Evolutionary conservation across 2,888 invertebrate species (phyloP).

Genomic region (Noctua pronuba): DNA sequence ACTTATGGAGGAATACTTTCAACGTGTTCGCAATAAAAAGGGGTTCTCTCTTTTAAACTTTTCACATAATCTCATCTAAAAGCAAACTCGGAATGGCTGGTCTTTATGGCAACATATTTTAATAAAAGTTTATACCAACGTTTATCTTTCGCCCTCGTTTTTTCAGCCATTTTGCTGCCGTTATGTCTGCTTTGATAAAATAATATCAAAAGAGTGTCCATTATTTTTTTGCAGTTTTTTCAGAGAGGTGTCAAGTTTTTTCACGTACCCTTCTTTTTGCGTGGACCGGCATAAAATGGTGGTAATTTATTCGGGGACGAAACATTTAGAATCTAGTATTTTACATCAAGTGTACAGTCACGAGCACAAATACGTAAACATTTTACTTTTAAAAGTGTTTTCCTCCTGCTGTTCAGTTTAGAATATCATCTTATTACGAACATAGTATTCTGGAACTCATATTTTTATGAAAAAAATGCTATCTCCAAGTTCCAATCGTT

Average conservation of each 20-base stretch:
- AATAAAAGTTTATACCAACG: slow-evolving; percentile 29
- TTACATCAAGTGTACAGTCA: neutral
- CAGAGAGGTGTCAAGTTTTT: neutral
- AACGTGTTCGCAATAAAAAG: slow-evolving; percentile 26
- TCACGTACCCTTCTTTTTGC: neutral
- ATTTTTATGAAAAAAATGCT: no score
- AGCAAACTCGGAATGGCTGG: slow-evolving; percentile 16
- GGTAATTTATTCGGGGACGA: neutral
- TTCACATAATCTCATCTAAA: slow-evolving; percentile 40
- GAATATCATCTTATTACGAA: no score
- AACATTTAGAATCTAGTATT: neutral
- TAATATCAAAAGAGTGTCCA: slow-evolving; percentile 14
- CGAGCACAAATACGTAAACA: no score
- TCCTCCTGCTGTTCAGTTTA: no score
- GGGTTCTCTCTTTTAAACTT: slow-evolving; percentile 24
- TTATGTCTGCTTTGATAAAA: slow-evolving; percentile 18
- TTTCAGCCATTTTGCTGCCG: slow-evolving; percentile 1
- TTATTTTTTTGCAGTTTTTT: neutral
- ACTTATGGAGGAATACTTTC: slow-evolving; percentile 32
- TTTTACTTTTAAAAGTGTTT: no score
- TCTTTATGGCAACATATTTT: slow-evolving; percentile 33
- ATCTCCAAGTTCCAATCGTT: no score
- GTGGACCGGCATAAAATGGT: neutral
- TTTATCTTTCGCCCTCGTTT: slow-evolving; percentile 1
- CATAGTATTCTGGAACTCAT: no score